phyloP scores from a whole-genome alignment of 2,888 invertebrate genomes.

The Gari tellinella region DNA sequence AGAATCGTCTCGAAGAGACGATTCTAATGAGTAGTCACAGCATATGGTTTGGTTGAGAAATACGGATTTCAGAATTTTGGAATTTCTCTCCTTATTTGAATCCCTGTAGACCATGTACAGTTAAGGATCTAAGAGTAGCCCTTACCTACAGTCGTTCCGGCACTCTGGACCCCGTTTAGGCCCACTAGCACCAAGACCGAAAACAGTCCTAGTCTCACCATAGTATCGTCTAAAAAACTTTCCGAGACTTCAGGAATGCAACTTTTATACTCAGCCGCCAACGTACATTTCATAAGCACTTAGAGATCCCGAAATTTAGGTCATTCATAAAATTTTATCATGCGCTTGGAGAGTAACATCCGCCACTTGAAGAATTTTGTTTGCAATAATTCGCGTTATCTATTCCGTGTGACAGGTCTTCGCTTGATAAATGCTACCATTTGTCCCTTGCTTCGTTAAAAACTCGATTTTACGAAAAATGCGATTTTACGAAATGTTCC shows the following conservation, averaged over 20 bases:
- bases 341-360: slow-evolving; percentile 22
- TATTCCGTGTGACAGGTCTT: too few relatives aligned
- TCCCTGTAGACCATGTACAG: too few relatives aligned
- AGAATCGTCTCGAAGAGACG: too few relatives aligned
- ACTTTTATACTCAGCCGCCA: slow-evolving; percentile 44
- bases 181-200: slow-evolving; percentile 61
- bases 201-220: slow-evolving; percentile 46
- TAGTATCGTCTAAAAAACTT: slow-evolving; percentile 24
- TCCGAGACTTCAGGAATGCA: slow-evolving; percentile 14
- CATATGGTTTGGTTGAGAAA: too few relatives aligned
- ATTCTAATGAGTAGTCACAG: too few relatives aligned
- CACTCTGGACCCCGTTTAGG: slow-evolving; percentile 59
- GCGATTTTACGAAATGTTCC: too few relatives aligned
- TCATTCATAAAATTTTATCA: slow-evolving; percentile 33
- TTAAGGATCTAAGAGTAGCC: too few relatives aligned
- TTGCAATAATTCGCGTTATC: slow-evolving; percentile 26
- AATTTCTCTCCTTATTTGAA: too few relatives aligned
- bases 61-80: too few relatives aligned
- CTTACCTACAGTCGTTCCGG: slow-evolving; percentile 57
- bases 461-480: too few relatives aligned
- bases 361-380: slow-evolving; percentile 32
- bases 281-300: slow-evolving; percentile 22
- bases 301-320: slow-evolving; percentile 46
- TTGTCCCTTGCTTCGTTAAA: too few relatives aligned
- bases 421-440: too few relatives aligned